Base-by-base conservation (phyloP, 2,113 vertebrate species). In the Marmota monax region DNA sequence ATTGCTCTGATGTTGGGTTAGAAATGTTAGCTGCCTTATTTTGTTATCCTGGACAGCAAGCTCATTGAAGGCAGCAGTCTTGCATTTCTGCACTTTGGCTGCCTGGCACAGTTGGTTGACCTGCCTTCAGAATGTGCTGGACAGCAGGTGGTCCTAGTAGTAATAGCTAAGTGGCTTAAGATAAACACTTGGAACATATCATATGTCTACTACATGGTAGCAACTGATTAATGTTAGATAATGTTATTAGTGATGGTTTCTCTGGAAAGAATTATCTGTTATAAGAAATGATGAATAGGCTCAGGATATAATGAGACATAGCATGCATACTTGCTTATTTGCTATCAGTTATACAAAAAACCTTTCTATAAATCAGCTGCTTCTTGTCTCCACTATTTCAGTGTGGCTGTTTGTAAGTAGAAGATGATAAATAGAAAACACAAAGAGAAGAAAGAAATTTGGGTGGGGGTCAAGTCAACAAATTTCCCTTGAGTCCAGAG, bases 221-320 rank as follows among this genome's bases (percentile, higher is more conserved):
- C 1, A 1, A 9, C 29, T 80, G 76, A 78, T 83, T 39, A 58
- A 72, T 58, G 48, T 73, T 72, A 84, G 7, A 34, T 97, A 48
- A 56, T 94, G 7, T 34, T 82, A n/a, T 23, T 69, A 18, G 42
- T 77, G 25, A 58, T 58, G 53, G n/a, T 84, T 74, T 84, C 88
- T 93, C 8, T 70, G 39, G 39, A 39, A 39, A 39, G 39, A 51
- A 39, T n/a, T 76, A 51, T 18, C 29, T 96, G 58, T 80, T 96
- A 10, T 56, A 93, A 82, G 53, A 93, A 94, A 29, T 95, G 85
- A 88, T 32, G 85, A 45, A 27, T 48, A 18, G 72, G 58, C 58
- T 37, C 58, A 88, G 56, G n/a, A 79, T 61, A 63, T 11, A 23
- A 29, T 79, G 39, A 94, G 83, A 91, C 69, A 32, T 65, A 27